Evolutionary conservation across 2,888 invertebrate genomes (phyloP).

Genomic region (Helleia helle): DNA sequence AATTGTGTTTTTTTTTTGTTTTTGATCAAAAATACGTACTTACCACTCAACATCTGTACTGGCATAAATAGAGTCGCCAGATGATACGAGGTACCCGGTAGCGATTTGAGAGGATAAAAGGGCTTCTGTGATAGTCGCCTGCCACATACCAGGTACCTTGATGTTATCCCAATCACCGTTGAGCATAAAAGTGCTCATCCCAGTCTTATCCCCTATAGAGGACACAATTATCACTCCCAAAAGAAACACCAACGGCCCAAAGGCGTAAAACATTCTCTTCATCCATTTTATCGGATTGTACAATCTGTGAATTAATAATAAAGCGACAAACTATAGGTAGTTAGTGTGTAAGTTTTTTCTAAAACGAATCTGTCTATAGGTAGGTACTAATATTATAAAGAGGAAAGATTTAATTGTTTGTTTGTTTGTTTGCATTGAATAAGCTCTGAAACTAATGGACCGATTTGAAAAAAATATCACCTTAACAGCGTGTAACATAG

Average conservation of each 20-base stretch:
- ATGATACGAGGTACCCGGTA: slow-evolving; percentile 47
- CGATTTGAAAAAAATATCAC: no score
- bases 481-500: no score
- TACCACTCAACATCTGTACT: slow-evolving; percentile 50
- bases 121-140: slow-evolving; percentile 42
- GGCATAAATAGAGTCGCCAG: slow-evolving; percentile 47
- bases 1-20: no score
- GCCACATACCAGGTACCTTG: slow-evolving; percentile 42
- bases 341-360: no score
- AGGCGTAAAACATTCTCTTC: slow-evolving; percentile 43
- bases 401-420: no score
- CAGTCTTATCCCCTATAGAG: slow-evolving; percentile 27
- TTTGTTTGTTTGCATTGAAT: no score
- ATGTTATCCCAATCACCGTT: slow-evolving; percentile 35
- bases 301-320: slow-evolving; percentile 32
- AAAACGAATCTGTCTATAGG: no score
- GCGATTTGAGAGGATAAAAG: slow-evolving; percentile 46
- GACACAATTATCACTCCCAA: slow-evolving; percentile 30
- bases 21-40: no score
- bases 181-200: slow-evolving; percentile 26
- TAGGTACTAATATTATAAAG: no score
- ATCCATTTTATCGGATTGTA: slow-evolving; percentile 50
- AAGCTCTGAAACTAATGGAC: no score
- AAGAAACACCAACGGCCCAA: slow-evolving; percentile 34
- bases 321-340: no score